phyloP scores from a whole-genome alignment of 2,113 vertebrate species.

The Limanda limanda region DNA sequence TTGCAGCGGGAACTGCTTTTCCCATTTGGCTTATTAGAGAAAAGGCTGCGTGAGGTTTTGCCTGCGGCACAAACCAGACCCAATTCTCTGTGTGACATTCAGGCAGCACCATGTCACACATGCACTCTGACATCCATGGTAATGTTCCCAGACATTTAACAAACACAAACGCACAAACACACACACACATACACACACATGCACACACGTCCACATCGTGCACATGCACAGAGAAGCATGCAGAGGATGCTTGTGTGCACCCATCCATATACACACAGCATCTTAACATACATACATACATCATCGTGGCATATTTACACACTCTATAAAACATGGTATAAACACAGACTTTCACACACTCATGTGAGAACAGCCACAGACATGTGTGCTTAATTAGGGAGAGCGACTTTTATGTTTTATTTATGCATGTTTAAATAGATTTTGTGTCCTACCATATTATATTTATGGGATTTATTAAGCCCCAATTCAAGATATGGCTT shows the following conservation, averaged over 20 bases:
- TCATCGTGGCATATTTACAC: conserved; percentile 68
- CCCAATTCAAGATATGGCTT: conserved; percentile 56
- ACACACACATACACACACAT: conserved; percentile 34
- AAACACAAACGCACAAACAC: conserved; percentile 31
- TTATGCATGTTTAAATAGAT: conserved; percentile 53
- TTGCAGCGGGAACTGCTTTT: conserved; percentile 44
- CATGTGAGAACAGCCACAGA: conserved; percentile 25
- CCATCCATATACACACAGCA: conserved; percentile 45
- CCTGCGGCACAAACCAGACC: conserved; percentile 70
- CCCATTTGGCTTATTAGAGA: conserved; percentile 67
- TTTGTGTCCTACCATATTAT: conserved; percentile 48
- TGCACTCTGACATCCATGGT: conserved; percentile 54
- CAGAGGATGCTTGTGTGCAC: conserved; percentile 25
- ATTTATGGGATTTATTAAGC: conserved; percentile 65
- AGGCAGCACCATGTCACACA: conserved; percentile 62
- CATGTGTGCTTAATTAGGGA: conserved; percentile 28
- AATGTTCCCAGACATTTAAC: conserved; percentile 60
- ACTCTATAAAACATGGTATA: conserved; percentile 40
- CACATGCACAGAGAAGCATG: conserved; percentile 13
- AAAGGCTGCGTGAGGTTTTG: conserved; percentile 60
- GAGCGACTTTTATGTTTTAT: conserved; percentile 44
- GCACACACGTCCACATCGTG: conserved; percentile 23
- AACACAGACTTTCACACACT: conserved; percentile 33
- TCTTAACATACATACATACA: conserved; percentile 50
- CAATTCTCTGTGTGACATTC: conserved; percentile 73